phyloP scores from a whole-genome alignment of 2,113 vertebrate genomes.

The Rhinopomastus cyanomelas region DNA sequence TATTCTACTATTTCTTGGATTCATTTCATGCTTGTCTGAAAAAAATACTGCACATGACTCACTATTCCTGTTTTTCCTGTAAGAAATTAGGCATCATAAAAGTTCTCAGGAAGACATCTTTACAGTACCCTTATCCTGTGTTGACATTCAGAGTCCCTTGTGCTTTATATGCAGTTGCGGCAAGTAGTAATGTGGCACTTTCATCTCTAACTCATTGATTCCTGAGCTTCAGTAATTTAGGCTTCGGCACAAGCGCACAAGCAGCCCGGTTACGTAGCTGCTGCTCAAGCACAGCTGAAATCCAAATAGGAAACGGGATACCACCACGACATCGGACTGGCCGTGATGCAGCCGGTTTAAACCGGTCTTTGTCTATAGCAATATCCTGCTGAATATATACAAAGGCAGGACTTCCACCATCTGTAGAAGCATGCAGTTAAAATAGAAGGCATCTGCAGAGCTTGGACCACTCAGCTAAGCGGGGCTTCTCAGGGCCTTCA shows the following conservation, averaged over 20 bases:
- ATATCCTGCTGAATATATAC: neutral
- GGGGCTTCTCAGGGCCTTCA: neutral
- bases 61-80: slow-evolving; percentile 17
- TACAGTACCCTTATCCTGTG: neutral
- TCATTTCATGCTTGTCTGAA: slow-evolving; percentile 25
- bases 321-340: neutral
- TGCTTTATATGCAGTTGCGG: neutral
- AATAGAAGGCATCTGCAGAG: neutral
- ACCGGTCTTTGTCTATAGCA: neutral
- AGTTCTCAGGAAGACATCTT: neutral
- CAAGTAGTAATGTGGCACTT: neutral
- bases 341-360: neutral
- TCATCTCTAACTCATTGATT: neutral
- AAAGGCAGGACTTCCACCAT: neutral
- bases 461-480: neutral
- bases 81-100: neutral
- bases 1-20: slow-evolving; percentile 27
- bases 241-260: neutral
- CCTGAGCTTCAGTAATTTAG: neutral
- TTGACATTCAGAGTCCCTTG: slow-evolving; percentile 11
- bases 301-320: neutral
- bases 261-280: neutral
- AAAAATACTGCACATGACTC: slow-evolving; percentile 22
- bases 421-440: neutral
- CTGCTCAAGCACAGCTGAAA: neutral